Conservation (phyloP, 2,888 invertebrate species). For the Lacanobia wlatinum region DNA sequence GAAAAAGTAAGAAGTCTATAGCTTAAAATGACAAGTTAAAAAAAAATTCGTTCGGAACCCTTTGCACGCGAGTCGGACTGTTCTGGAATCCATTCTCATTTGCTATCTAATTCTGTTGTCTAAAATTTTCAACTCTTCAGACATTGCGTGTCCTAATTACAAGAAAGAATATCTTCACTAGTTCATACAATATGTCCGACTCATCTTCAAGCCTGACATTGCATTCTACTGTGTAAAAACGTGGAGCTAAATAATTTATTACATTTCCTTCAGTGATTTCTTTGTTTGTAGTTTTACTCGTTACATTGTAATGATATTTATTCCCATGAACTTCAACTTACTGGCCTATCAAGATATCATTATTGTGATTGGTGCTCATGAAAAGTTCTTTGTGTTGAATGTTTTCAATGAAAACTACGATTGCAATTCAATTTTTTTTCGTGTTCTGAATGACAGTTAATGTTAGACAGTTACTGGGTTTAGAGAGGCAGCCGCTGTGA, state of each 20-base stretch:
- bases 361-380: neutral
- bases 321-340: conserved; percentile 34
- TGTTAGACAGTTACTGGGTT: too few relatives aligned
- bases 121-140: neutral
- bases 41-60: too few relatives aligned
- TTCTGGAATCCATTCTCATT: neutral
- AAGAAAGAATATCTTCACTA: neutral
- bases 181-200: neutral
- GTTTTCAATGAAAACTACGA: neutral
- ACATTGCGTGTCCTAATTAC: neutral
- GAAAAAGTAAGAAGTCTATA: too few relatives aligned
- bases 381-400: conserved; percentile 2
- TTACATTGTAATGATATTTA: conserved; percentile 9
- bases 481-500: too few relatives aligned
- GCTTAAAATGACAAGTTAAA: too few relatives aligned
- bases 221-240: conserved; percentile 20
- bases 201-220: conserved; percentile 6
- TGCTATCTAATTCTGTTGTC: neutral
- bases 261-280: conserved; percentile 14
- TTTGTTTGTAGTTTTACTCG: conserved; percentile 19
- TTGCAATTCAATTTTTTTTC: neutral
- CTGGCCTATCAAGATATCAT: conserved; percentile 1
- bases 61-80: too few relatives aligned
- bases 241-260: conserved; percentile 21
- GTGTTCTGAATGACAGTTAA: neutral